phyloP scores from a whole-genome alignment of 2,888 invertebrate species.

The Azorinus chamasolen region DNA sequence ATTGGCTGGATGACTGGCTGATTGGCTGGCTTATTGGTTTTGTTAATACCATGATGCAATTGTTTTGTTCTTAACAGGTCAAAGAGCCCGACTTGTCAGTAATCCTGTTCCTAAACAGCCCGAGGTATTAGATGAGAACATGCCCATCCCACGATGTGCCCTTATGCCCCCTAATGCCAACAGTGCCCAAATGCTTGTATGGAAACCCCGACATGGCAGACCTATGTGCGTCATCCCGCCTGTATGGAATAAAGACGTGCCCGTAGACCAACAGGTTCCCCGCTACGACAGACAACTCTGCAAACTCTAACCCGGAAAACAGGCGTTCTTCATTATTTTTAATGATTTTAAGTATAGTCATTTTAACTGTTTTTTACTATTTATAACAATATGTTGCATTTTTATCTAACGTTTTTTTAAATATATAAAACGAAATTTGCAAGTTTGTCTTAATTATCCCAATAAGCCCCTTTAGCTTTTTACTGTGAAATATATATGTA shows the following conservation, averaged over 20 bases:
- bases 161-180: conserved; percentile 85
- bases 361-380: not conserved
- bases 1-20: no score
- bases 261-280: conserved; percentile 71
- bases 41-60: no score
- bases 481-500: no score
- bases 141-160: conserved; percentile 83
- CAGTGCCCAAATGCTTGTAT: conserved; percentile 85
- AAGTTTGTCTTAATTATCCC: not conserved
- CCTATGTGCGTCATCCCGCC: conserved; percentile 84
- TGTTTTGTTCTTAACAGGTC: conserved; percentile 34
- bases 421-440: not conserved
- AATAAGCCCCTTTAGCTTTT: not conserved
- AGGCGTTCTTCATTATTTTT: not conserved
- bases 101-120: conserved; percentile 81
- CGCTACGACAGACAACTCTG: conserved; percentile 77
- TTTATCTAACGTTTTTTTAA: not conserved
- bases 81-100: conserved; percentile 80
- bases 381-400: not conserved
- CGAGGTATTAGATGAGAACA: conserved; percentile 75
- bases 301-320: conserved; percentile 43
- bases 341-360: not conserved
- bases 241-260: conserved; percentile 78
- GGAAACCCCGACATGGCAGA: conserved; percentile 82
- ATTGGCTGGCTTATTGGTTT: no score